Conservation (phyloP, 1,140 invertebrate species). For the Halyomorpha halys region DNA sequence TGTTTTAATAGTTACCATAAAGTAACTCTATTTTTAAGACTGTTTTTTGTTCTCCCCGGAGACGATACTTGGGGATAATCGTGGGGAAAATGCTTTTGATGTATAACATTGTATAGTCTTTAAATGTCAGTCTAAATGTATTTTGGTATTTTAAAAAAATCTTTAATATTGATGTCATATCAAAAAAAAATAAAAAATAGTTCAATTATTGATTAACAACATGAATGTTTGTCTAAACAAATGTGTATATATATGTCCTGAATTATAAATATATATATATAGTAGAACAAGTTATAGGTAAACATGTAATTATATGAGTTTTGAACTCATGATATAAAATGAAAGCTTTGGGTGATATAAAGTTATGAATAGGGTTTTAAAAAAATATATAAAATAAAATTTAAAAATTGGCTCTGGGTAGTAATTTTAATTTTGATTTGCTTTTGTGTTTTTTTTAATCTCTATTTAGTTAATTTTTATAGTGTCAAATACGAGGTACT, state of each 20-base stretch:
- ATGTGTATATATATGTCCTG: conserved; percentile 17
- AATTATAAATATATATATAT: conserved; percentile 12
- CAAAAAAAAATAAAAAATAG: conserved; percentile 19
- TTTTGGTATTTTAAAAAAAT: conserved; percentile 18
- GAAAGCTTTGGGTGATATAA: conserved; percentile 21
- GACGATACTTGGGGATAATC: conserved; percentile 10
- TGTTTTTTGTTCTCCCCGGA: conserved; percentile 19
- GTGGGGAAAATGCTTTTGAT: conserved; percentile 17
- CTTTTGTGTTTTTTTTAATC: not conserved
- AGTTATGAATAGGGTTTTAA: conserved; percentile 6
- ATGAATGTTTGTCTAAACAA: conserved; percentile 10
- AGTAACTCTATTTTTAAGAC: conserved; percentile 20
- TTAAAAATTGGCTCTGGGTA: conserved; percentile 3
- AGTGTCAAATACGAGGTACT: not conserved
- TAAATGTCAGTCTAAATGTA: conserved; percentile 21
- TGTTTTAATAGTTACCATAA: conserved; percentile 18
- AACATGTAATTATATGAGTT: conserved; percentile 9
- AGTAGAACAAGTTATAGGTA: conserved; percentile 9
- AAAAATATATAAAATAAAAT: too few species aligned
- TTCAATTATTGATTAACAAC: conserved; percentile 13
- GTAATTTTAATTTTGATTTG: conserved; percentile 4
- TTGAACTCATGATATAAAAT: conserved; percentile 8
- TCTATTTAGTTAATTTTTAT: not conserved
- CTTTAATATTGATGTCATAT: conserved; percentile 20
- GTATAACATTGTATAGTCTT: conserved; percentile 19